These are phyloP conservation scores for Python bivittatus DNA, from an alignment of 2,113 vertebrate genomes.

Conservation along the genomic window DNA sequence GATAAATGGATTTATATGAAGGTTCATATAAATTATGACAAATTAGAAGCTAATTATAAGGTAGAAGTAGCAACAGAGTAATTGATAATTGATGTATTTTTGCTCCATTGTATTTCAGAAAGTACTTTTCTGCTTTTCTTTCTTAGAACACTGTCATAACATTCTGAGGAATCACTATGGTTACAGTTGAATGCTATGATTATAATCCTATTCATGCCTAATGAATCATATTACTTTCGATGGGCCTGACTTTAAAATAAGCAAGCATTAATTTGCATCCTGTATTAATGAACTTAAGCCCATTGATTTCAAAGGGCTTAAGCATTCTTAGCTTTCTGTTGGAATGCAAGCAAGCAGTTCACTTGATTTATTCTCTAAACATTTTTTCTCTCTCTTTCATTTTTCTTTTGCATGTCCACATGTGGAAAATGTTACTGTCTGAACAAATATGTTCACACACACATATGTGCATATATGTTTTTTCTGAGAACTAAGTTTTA, in stretches of 20 bases:
- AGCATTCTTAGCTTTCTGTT: background rate
- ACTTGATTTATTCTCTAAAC: background rate
- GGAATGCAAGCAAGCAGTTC: background rate
- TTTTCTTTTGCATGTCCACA: background rate
- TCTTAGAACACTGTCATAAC: too few relatives aligned
- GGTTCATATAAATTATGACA: too few relatives aligned
- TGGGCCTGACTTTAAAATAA: background rate
- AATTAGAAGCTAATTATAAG: too few relatives aligned
- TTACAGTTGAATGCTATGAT: too few relatives aligned
- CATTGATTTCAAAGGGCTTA: background rate
- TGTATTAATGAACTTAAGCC: background rate
- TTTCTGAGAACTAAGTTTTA: background rate
- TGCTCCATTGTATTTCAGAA: too few relatives aligned
- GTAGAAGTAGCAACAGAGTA: too few relatives aligned
- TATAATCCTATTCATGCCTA: too few relatives aligned
- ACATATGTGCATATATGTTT: background rate
- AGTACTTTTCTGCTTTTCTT: too few relatives aligned
- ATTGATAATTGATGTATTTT: too few relatives aligned
- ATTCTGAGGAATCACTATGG: too few relatives aligned
- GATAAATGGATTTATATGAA: too few relatives aligned
- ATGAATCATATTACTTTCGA: background rate
- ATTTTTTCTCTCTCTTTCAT: background rate
- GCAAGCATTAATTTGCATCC: background rate
- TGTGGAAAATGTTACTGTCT: background rate
- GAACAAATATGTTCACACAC: background rate